These are phyloP conservation scores for Leptopilina drosophilae DNA, from an alignment of 2,888 invertebrate species.

Conservation along the genomic window DNA sequence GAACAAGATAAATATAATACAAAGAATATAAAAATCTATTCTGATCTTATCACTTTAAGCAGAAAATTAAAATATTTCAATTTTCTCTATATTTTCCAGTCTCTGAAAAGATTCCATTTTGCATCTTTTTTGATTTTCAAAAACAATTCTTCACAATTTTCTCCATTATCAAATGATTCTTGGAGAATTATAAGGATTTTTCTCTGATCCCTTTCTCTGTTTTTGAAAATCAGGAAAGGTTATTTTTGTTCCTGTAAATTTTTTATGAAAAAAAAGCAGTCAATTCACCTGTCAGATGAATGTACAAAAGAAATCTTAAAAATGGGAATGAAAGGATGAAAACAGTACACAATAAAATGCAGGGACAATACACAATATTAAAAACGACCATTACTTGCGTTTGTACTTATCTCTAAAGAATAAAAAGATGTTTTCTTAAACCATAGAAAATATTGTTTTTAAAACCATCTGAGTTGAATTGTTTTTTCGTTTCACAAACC, in stretches of 20 bases:
- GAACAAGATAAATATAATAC: constrained; percentile 9
- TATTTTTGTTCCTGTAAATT: neutral
- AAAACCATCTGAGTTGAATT: neutral
- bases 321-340: neutral
- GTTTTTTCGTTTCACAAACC: neutral
- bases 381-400: constrained; percentile 17
- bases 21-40: constrained; percentile 12
- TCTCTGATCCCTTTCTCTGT: too few species aligned
- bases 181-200: too few species aligned
- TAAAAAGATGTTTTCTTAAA: constrained; percentile 9
- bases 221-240: neutral
- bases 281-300: constrained; percentile 5
- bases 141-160: neutral
- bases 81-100: neutral
- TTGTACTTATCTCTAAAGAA: neutral
- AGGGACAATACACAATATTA: constrained; percentile 15
- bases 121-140: neutral
- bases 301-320: constrained; percentile 15
- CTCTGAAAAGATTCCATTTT: neutral
- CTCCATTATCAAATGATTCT: neutral
- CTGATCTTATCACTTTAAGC: constrained; percentile 18
- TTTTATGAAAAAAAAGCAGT: neutral
- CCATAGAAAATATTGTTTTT: neutral
- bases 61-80: neutral
- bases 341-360: constrained; percentile 21